Conservation (phyloP, 2,888 invertebrate genomes). For the Tholera decimalis region DNA sequence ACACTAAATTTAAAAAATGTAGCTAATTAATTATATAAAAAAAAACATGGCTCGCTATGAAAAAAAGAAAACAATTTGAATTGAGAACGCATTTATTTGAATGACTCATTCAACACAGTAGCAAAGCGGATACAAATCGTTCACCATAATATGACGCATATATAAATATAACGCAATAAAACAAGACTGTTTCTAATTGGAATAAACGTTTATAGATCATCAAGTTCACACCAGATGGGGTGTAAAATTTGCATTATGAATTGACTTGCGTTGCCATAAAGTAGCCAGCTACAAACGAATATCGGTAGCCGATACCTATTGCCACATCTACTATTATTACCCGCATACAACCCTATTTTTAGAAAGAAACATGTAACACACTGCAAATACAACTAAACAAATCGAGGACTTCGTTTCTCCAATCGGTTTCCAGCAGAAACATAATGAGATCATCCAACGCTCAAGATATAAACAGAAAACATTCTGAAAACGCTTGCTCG, state of each 20-base stretch:
- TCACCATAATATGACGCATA: no score
- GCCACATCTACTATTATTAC: conserved; percentile 2
- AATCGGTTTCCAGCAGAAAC: conserved; percentile 31
- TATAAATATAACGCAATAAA: conserved; percentile 58
- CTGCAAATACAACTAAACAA: conserved; percentile 17
- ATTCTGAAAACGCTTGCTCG: conserved; percentile 40
- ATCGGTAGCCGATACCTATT: conserved; percentile 10
- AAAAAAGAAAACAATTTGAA: neutral
- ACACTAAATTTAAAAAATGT: neutral
- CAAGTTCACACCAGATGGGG: conserved; percentile 69
- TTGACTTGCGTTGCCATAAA: conserved; percentile 59
- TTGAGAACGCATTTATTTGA: neutral
- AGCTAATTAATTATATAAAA: neutral
- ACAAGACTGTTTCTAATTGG: conserved; percentile 72
- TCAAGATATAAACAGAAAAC: conserved; percentile 43
- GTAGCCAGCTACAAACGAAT: conserved; percentile 25
- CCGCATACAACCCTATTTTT: conserved; percentile 25
- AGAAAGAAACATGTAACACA: conserved; percentile 13
- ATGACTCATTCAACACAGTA: neutral
- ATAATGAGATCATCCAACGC: conserved; percentile 34
- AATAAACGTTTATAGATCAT: conserved; percentile 73
- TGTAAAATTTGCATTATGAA: conserved; percentile 64
- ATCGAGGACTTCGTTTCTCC: conserved; percentile 23
- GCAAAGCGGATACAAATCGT: conserved; percentile 37
- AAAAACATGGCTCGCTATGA: neutral